A percentile compares a stretch with the other conserved stretches of the same genome.
Conservation (phyloP, 2,888 invertebrate genomes). For the Xylophagus ater region DNA sequence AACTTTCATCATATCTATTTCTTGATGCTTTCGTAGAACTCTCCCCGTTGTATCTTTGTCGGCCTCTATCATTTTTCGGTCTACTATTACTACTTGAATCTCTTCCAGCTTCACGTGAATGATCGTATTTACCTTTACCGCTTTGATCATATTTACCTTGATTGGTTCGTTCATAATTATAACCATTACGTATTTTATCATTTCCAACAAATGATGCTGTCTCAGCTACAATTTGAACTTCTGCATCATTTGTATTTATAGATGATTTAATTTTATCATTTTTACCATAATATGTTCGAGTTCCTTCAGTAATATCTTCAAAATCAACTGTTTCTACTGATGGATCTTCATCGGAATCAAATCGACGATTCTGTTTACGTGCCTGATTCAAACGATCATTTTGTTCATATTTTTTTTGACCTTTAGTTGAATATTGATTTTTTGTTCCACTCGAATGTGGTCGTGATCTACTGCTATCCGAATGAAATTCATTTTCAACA, state of each 20-base stretch:
- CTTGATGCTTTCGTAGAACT: too few species aligned
- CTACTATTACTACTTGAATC: background rate
- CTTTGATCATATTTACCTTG: slow-evolving; percentile 5
- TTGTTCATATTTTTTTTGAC: slow-evolving; percentile 16
- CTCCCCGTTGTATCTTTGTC: slow-evolving; percentile 10
- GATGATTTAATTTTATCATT: slow-evolving; percentile 9
- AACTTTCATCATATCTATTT: too few species aligned
- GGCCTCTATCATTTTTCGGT: slow-evolving; percentile 12
- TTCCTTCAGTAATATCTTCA: slow-evolving; percentile 32
- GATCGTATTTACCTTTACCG: slow-evolving; percentile 22
- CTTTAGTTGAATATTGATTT: slow-evolving; percentile 12
- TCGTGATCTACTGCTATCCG: slow-evolving; percentile 1
- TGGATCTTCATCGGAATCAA: slow-evolving; percentile 34
- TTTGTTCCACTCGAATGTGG: slow-evolving; percentile 2
- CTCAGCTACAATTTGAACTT: slow-evolving; percentile 64
- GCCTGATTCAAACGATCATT: slow-evolving; percentile 3
- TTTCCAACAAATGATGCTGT: slow-evolving; percentile 55
- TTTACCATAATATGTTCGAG: slow-evolving; percentile 4
- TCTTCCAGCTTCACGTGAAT: background rate
- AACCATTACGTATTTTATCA: slow-evolving; percentile 22
- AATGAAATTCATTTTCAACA: slow-evolving; percentile 17
- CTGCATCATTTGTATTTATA: slow-evolving; percentile 26
- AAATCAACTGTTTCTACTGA: slow-evolving; percentile 35
- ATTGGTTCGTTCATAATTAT: slow-evolving; percentile 22
- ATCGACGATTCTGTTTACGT: slow-evolving; percentile 26